Evolutionary conservation across 1,140 invertebrate species (phyloP).

Genomic region (Acromyrmex echinatior): DNA sequence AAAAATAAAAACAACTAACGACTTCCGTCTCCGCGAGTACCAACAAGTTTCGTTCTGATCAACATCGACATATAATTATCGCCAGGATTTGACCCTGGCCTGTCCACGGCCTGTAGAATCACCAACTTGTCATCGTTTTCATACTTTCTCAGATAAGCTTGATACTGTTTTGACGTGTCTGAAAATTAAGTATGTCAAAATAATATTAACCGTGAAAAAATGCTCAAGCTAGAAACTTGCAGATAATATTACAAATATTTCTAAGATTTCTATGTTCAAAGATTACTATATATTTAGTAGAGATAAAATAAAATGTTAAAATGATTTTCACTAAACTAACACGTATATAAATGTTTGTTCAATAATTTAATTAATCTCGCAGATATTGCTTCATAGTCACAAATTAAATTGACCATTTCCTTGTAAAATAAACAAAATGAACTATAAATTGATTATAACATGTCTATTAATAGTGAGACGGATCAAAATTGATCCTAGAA

Average conservation of each 20-base stretch:
- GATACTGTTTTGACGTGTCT: slow-evolving; percentile 70
- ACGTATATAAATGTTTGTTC: not conserved
- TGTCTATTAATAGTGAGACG: not conserved
- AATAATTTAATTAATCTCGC: not conserved
- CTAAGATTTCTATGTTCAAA: not conserved
- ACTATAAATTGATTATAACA: not conserved
- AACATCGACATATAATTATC: slow-evolving; percentile 84
- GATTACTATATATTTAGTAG: not conserved
- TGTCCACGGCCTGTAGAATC: slow-evolving; percentile 75
- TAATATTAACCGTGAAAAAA: not conserved
- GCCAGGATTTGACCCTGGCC: slow-evolving; percentile 78
- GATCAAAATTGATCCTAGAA: not conserved
- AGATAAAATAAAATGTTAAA: not conserved
- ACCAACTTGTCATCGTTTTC: slow-evolving; percentile 80
- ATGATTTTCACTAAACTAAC: not conserved
- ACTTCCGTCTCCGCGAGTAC: slow-evolving; percentile 76
- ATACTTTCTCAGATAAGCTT: slow-evolving; percentile 75
- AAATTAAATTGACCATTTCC: slow-evolving; percentile 22
- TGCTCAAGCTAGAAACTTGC: not conserved
- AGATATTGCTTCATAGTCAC: slow-evolving; percentile 16
- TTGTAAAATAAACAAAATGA: not conserved
- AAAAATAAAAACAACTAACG: slow-evolving; percentile 73
- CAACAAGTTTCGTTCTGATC: slow-evolving; percentile 77
- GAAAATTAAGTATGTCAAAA: slow-evolving; percentile 34
- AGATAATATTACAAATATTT: not conserved